A percentile compares a stretch with the other conserved stretches of the same genome.
These are phyloP conservation scores for Machaerirhynchus nigripectus DNA, from an alignment of 2,113 vertebrate genomes.

Conservation along the genomic window DNA sequence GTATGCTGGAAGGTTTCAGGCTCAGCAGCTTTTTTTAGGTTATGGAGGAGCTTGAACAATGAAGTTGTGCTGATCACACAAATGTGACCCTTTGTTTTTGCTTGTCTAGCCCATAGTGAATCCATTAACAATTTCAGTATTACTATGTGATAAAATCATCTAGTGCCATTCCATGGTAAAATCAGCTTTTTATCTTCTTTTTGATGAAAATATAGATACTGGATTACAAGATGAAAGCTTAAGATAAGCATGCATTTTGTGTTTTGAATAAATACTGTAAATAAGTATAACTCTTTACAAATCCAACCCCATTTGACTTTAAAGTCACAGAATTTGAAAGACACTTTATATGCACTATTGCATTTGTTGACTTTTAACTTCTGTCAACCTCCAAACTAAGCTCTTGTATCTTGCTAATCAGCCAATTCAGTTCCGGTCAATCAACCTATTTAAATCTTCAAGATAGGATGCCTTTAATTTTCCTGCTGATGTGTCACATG, in stretches of 20 bases:
- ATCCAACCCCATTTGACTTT: not conserved
- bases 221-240: not conserved
- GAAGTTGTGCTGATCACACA: not conserved
- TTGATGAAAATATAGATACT: not conserved
- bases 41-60: not conserved
- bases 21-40: not conserved
- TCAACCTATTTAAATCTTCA: not conserved
- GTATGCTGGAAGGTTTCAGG: not conserved
- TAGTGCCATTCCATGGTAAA: not conserved
- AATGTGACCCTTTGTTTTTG: not conserved
- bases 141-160: not conserved
- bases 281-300: not conserved
- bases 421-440: not conserved
- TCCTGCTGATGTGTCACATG: not conserved
- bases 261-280: not conserved
- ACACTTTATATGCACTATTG: not conserved
- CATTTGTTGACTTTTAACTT: not conserved
- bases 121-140: not conserved
- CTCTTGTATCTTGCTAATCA: not conserved
- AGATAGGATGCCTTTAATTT: slow-evolving; percentile 5
- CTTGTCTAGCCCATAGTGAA: not conserved
- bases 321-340: not conserved
- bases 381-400: not conserved
- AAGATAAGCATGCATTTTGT: not conserved
- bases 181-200: not conserved